Base-by-base conservation (phyloP, 2,797 vertebrate species). In the Melanotaenia boesemani region DNA sequence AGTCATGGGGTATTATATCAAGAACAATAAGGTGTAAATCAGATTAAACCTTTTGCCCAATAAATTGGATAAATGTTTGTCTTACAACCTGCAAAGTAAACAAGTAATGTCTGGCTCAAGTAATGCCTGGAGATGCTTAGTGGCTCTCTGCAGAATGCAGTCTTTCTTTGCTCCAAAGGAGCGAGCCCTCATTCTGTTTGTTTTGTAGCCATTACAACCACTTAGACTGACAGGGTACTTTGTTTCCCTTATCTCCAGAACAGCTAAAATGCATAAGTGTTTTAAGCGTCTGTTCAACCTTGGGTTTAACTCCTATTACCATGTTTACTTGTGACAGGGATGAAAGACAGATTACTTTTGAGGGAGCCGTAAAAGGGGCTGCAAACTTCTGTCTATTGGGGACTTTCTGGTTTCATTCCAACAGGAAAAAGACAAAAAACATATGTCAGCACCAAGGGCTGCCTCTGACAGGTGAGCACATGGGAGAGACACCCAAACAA, bases 201-300 rank as follows among this genome's bases (percentile, higher is more conserved):
- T 76, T 90, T 80, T 86, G 85, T 55, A 72, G 91, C 88, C 88
- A 92, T 93, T 94, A 93, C 81, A 69, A 88, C 85, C 93, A 92
- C 91, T 94, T 92, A 92, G 79, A 57, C 75, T 86, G 91, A 92
- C 91, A 90, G 89, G 89, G 80, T 88, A 81, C 84, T 93, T 91
- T 90, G 90, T 84, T 90, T 86, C 81, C 85, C 82, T 93, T 92
- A 92, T 92, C 91, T 89, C 67, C 83, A 30, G 44, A 79, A 63
- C 77, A 61, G 81, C 84, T 79, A 73, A 83, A 89, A 84, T 22
- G 22, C 72, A 76, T 70, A 76, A 92, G 79, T 86, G 88, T 90
- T 92, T 89, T 82, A 80, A 80, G 76, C 26, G 59, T 90, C 78
- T 72, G 88, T 63, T 78, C 75, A 70, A 85, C 86, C 86, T 90